These are phyloP conservation scores for Alviniconcha strummeri DNA, from an alignment of 2,888 invertebrate genomes.

Conservation along the genomic window DNA sequence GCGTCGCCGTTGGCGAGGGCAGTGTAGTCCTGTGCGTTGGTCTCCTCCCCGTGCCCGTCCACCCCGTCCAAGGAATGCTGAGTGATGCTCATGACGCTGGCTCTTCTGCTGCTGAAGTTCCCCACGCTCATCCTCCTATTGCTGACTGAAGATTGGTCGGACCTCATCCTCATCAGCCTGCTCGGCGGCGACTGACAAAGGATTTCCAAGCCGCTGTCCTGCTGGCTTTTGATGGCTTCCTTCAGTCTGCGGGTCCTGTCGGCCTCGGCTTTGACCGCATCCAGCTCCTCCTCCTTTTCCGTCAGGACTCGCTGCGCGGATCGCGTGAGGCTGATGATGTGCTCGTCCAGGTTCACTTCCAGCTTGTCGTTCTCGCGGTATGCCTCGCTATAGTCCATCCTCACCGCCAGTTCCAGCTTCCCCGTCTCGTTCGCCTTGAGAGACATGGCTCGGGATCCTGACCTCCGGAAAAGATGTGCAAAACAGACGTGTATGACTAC, in stretches of 20 bases:
- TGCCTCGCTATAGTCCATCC: slow-evolving; percentile 41
- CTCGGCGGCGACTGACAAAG: slow-evolving; percentile 2
- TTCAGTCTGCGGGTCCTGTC: slow-evolving; percentile 36
- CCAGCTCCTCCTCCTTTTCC: slow-evolving; percentile 36
- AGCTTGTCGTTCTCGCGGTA: slow-evolving; percentile 42
- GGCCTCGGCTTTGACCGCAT: slow-evolving; percentile 31
- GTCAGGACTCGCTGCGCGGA: slow-evolving; percentile 18
- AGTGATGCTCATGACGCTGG: neutral
- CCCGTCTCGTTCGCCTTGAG: neutral
- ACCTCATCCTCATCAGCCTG: neutral
- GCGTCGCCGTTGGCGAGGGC: neutral
- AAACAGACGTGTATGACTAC: too few relatives aligned
- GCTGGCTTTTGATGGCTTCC: slow-evolving; percentile 35
- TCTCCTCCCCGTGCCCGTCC: neutral
- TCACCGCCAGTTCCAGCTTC: slow-evolving; percentile 22
- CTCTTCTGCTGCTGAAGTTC: neutral
- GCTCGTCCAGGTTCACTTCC: slow-evolving; percentile 35
- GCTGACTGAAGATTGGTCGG: neutral
- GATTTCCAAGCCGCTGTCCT: slow-evolving; percentile 7
- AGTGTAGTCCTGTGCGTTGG: neutral
- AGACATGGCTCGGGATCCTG: neutral
- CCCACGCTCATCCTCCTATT: neutral
- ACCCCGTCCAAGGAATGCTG: neutral
- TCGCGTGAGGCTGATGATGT: slow-evolving; percentile 27
- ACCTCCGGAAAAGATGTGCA: too few relatives aligned